These are phyloP conservation scores for Diachasma alloeum DNA, from an alignment of 1,140 invertebrate species.

Conservation along the genomic window DNA sequence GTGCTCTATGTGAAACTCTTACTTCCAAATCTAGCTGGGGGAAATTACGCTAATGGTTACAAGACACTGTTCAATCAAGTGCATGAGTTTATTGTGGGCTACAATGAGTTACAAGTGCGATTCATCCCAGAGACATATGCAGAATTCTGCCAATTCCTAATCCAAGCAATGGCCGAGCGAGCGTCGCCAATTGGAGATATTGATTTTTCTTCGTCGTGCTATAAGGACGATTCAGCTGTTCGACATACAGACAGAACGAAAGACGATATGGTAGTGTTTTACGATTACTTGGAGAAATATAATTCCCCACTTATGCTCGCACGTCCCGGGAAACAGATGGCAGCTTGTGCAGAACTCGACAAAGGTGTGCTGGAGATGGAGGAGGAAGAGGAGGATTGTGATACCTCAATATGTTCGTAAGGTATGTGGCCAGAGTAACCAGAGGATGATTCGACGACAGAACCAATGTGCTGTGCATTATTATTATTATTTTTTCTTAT, in stretches of 20 bases:
- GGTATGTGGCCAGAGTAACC: slow-evolving; percentile 69
- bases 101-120: slow-evolving; percentile 88
- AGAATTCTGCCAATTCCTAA: slow-evolving; percentile 86
- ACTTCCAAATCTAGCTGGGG: slow-evolving; percentile 57
- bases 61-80: slow-evolving; percentile 72
- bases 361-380: slow-evolving; percentile 91
- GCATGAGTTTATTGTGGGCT: slow-evolving; percentile 84
- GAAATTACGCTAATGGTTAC: slow-evolving; percentile 56
- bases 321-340: slow-evolving; percentile 88
- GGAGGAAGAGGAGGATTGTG: slow-evolving; percentile 89
- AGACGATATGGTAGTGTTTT: slow-evolving; percentile 97
- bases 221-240: slow-evolving; percentile 89
- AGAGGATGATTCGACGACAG: slow-evolving; percentile 70
- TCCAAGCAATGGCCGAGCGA: slow-evolving; percentile 78
- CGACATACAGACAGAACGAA: slow-evolving; percentile 92
- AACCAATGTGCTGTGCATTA: slow-evolving; percentile 52
- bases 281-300: slow-evolving; percentile 95
- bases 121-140: slow-evolving; percentile 84
- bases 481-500: slow-evolving; percentile 50
- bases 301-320: slow-evolving; percentile 87
- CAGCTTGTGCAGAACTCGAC: slow-evolving; percentile 85
- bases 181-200: slow-evolving; percentile 86
- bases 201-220: slow-evolving; percentile 80
- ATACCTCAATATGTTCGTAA: slow-evolving; percentile 88
- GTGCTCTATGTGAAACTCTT: slow-evolving; percentile 82